Conservation (phyloP, 2,888 invertebrate genomes). For the Ischnus inquisitorius region DNA sequence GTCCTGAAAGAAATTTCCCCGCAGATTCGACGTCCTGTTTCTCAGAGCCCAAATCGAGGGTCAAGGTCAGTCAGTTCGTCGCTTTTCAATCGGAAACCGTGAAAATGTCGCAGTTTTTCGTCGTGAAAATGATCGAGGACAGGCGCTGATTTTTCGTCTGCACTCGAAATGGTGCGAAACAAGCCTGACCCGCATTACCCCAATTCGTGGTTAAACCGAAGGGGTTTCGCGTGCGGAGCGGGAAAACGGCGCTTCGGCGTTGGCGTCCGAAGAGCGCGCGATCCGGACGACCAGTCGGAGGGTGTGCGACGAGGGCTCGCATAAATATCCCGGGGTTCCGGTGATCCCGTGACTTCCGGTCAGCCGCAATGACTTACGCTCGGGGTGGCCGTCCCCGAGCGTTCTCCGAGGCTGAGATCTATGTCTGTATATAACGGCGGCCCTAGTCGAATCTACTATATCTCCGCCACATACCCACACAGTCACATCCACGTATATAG, state of each 20-base stretch:
- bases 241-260: conserved; percentile 37
- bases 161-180: background rate
- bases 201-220: background rate
- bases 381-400: conserved; percentile 71
- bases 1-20: too few relatives aligned
- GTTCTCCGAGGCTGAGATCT: conserved; percentile 10
- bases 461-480: background rate
- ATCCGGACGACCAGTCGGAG: conserved; percentile 68
- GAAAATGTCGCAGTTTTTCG: too few relatives aligned
- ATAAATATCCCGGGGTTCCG: conserved; percentile 85
- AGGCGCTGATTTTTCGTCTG: too few relatives aligned
- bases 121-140: too few relatives aligned
- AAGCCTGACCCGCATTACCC: background rate
- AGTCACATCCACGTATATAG: background rate
- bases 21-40: too few relatives aligned
- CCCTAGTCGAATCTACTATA: conserved; percentile 3
- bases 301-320: conserved; percentile 77
- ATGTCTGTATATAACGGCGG: conserved; percentile 11
- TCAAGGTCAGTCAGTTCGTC: too few relatives aligned
- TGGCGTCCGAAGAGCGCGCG: conserved; percentile 41
- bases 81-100: too few relatives aligned
- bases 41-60: too few relatives aligned
- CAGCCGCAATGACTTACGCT: conserved; percentile 85
- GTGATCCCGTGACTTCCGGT: conserved; percentile 85
- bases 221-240: background rate